Evolutionary conservation across 2,888 invertebrate species (phyloP), one percentile per base, ranked within the genome.

Genomic region (Mimas tiliae): DNA sequence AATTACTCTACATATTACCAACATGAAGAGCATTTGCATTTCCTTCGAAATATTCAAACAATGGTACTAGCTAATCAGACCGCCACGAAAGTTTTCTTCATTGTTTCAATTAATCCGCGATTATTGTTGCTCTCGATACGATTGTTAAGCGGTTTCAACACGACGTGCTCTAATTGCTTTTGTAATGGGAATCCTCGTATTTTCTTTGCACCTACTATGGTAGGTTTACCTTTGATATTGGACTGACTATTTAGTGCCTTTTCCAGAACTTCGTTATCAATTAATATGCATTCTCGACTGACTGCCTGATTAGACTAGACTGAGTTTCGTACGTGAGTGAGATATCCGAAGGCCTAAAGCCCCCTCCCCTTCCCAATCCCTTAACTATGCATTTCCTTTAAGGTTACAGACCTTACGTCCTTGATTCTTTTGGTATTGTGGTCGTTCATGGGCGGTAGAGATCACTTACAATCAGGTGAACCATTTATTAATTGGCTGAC

Each of bases 161-260:
- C 70, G 74, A 73, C 68, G 71, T 76, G 78, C 72, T 75, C 77
- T 72, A 73, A 77, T 75, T 76, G 76, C 63, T 67, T 68, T 38
- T 64, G 16, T 75, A 76, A 74, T 74, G 68, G 66, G 69, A 64
- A 27, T 16, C 45, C 45, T 64, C 47, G 27, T 33, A 14, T 52
- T 42, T 64, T 19, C 12, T 11, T 53, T 45, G 11, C 19, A 38
- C 16, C 19, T 27, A 14, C 52, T 33, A 27, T 52, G 7, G 34
- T 47, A 55, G 9, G 27, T 52, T 12, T 52, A 52, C 1, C 33
- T n/a, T 53, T n/a, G 14, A 14, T 14, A 14, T 14, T 14, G 9
- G 27, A 33, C 4, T n/a, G n/a, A n/a, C n/a, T n/a, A n/a, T n/a
- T n/a, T n/a, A n/a, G n/a, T n/a, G n/a, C 14, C 27, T 14, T n/a